Percentiles rank a stretch among this genome's conserved stretches.
These are phyloP conservation scores for Malacosoma neustria DNA, from an alignment of 2,888 invertebrate genomes.

Conservation along the genomic window DNA sequence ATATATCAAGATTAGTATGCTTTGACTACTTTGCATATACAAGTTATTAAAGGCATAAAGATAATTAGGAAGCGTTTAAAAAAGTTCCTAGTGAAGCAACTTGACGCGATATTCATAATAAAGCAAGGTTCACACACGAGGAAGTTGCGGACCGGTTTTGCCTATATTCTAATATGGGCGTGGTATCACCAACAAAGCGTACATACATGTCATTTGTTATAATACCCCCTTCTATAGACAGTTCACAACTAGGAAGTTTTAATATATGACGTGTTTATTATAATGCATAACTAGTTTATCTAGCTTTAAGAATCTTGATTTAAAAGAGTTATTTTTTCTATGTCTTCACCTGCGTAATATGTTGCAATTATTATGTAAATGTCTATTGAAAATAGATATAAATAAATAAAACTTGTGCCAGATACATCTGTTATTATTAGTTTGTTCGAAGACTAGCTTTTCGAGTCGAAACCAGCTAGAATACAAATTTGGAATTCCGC, in stretches of 20 bases:
- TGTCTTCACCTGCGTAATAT: no score
- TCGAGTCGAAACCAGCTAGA: conserved; percentile 8
- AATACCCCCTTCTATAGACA: conserved; percentile 45
- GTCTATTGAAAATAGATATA: no score
- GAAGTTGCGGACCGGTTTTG: conserved; percentile 54
- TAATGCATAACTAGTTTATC: conserved; percentile 26
- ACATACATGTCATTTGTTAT: conserved; percentile 55
- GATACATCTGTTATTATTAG: no score
- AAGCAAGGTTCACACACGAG: conserved; percentile 50
- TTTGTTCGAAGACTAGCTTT: conserved; percentile 10
- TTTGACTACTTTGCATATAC: no score
- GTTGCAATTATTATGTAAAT: no score
- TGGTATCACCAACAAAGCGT: conserved; percentile 42
- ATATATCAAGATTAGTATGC: no score
- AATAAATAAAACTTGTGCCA: no score
- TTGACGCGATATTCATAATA: conserved; percentile 42
- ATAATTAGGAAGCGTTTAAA: neutral
- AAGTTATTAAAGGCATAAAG: no score
- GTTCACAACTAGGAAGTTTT: conserved; percentile 42
- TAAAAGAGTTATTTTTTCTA: no score
- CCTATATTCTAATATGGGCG: conserved; percentile 16
- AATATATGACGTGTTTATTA: conserved; percentile 34
- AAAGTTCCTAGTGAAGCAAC: neutral
- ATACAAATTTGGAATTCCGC: conserved; percentile 4
- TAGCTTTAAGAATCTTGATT: no score